phyloP scores from a whole-genome alignment of 2,888 invertebrate genomes.

The Drosophila melanosoma region DNA sequence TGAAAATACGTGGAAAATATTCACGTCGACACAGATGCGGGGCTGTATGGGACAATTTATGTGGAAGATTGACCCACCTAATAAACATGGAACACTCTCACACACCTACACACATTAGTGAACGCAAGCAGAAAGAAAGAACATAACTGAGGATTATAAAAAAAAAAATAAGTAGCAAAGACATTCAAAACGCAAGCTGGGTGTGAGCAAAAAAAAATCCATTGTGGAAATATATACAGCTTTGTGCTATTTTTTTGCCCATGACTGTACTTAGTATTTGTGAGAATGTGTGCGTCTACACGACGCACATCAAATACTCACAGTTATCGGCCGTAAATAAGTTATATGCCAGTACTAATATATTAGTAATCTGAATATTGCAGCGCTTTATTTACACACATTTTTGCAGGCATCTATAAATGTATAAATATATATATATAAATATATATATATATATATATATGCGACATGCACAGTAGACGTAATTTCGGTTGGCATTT shows the following conservation, averaged over 20 bases:
- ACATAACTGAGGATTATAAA: background rate
- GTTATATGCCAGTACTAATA: conserved; percentile 22
- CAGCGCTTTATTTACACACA: conserved; percentile 42
- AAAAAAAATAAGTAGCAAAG: background rate
- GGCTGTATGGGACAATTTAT: conserved; percentile 22
- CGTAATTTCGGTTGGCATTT: conserved; percentile 31
- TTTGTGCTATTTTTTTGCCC: background rate
- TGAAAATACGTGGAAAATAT: background rate
- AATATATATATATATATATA: background rate
- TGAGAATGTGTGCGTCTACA: background rate
- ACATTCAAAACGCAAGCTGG: background rate
- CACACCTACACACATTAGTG: background rate
- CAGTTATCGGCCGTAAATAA: conserved; percentile 27
- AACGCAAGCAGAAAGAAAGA: background rate
- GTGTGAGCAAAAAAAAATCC: background rate
- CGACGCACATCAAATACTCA: conserved; percentile 9
- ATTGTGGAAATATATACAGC: background rate
- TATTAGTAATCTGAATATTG: conserved; percentile 35
- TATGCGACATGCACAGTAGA: background rate
- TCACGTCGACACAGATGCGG: conserved; percentile 15
- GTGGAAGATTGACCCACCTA: conserved; percentile 27
- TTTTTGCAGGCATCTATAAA: conserved; percentile 14
- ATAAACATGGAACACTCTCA: background rate
- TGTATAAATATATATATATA: background rate
- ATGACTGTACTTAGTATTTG: background rate